Evolutionary conservation across 2,113 vertebrate species (phyloP).

Genomic region (Chinchilla lanigera): DNA sequence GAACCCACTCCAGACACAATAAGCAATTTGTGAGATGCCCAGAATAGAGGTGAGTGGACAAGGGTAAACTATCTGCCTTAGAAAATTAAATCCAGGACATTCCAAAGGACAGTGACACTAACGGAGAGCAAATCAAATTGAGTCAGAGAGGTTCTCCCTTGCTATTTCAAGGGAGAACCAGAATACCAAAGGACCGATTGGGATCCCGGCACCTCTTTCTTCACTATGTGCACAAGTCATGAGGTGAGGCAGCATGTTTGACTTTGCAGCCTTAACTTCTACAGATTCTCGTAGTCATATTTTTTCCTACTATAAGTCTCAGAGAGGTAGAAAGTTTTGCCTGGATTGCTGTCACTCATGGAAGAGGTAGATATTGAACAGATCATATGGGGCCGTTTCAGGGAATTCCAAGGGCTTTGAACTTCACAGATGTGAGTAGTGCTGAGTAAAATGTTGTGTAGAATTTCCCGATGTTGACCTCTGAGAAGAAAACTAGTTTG

Average conservation of each 20-base stretch:
- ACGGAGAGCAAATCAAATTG: neutral
- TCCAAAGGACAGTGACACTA: slow-evolving; percentile 42
- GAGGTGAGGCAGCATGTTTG: neutral
- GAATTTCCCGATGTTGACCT: neutral
- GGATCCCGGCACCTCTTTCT: neutral
- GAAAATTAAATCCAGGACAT: slow-evolving; percentile 56
- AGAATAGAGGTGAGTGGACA: slow-evolving; percentile 40
- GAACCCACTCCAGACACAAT: slow-evolving; percentile 46
- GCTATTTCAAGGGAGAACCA: neutral
- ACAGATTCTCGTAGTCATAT: neutral
- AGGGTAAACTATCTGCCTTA: slow-evolving; percentile 55
- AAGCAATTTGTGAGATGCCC: slow-evolving; percentile 51
- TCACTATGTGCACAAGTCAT: neutral
- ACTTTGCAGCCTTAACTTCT: neutral
- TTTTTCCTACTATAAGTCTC: neutral
- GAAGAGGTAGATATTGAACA: neutral
- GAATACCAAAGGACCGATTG: neutral
- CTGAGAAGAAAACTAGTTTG: neutral
- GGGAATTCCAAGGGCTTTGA: neutral
- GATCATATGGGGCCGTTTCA: neutral
- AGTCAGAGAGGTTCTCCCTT: neutral
- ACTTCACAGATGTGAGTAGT: neutral
- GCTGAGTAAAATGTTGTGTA: neutral
- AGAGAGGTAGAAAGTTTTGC: neutral
- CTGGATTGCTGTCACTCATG: neutral